These are phyloP conservation scores for Pungitius pungitius DNA, from an alignment of 2,113 vertebrate genomes.

Conservation along the genomic window DNA sequence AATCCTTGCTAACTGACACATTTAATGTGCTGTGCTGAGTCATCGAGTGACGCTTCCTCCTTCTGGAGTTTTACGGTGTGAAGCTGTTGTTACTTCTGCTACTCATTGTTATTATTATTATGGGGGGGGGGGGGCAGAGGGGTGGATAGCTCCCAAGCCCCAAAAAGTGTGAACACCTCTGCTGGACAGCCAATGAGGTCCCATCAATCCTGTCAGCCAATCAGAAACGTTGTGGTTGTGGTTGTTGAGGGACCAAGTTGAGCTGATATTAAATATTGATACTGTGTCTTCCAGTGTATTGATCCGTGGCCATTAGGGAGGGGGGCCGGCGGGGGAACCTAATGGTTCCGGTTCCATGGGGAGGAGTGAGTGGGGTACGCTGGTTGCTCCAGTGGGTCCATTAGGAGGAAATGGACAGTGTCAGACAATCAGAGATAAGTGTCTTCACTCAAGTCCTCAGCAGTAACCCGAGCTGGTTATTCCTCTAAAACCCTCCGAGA, in stretches of 20 bases:
- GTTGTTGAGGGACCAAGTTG: not conserved
- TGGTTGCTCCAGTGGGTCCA: conserved; percentile 46
- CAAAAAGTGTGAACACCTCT: too few relatives aligned
- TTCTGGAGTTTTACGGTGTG: too few relatives aligned
- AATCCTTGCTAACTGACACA: too few relatives aligned
- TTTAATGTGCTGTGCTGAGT: too few relatives aligned
- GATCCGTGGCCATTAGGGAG: not conserved
- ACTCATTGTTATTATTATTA: too few relatives aligned
- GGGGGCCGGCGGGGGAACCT: conserved; percentile 23
- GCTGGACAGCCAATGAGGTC: too few relatives aligned
- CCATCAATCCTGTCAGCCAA: too few relatives aligned
- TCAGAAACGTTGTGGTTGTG: not conserved
- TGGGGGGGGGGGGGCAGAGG: too few relatives aligned
- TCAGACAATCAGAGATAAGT: conserved; percentile 46
- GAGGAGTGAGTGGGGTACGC: conserved; percentile 36
- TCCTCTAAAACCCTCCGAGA: not conserved
- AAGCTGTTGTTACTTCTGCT: too few relatives aligned
- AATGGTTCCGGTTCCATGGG: conserved; percentile 59
- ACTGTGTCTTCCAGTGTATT: conserved; percentile 19
- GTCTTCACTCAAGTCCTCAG: conserved; percentile 22
- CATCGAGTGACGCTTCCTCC: too few relatives aligned
- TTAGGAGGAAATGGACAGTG: conserved; percentile 68
- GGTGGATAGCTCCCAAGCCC: too few relatives aligned
- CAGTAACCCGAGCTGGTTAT: not conserved
- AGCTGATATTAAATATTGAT: conserved; percentile 54